These are phyloP conservation scores for Burhinus oedicnemus DNA, from an alignment of 2,113 vertebrate species.

Conservation along the genomic window DNA sequence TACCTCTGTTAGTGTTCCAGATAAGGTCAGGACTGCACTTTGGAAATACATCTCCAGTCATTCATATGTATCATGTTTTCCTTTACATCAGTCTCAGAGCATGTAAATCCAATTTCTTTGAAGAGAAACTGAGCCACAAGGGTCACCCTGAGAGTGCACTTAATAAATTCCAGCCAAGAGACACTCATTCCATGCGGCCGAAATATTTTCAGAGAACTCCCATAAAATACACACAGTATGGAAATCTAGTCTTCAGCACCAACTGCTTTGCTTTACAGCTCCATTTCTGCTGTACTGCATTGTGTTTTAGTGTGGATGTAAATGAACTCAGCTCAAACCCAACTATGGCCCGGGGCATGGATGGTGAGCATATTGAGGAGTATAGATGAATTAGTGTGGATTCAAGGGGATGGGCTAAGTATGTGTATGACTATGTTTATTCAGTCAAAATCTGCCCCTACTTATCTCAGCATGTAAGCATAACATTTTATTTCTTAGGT, in stretches of 20 bases:
- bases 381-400: neutral
- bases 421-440: neutral
- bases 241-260: neutral
- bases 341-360: no score
- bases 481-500: neutral
- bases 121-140: neutral
- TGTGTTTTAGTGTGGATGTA: neutral
- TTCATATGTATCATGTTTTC: neutral
- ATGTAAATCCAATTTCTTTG: neutral
- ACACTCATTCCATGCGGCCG: neutral
- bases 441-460: neutral
- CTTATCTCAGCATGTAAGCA: neutral
- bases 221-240: neutral
- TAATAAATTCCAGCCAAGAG: neutral
- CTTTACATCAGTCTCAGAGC: neutral
- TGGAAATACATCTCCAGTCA: neutral
- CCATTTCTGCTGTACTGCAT: neutral
- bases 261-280: neutral
- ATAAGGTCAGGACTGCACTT: neutral
- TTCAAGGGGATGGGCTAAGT: neutral
- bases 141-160: accelerated
- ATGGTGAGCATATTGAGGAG: neutral
- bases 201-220: neutral
- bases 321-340: neutral
- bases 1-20: neutral